Base-by-base conservation (phyloP, 2,113 vertebrate genomes). In the Anoura caudifer region DNA sequence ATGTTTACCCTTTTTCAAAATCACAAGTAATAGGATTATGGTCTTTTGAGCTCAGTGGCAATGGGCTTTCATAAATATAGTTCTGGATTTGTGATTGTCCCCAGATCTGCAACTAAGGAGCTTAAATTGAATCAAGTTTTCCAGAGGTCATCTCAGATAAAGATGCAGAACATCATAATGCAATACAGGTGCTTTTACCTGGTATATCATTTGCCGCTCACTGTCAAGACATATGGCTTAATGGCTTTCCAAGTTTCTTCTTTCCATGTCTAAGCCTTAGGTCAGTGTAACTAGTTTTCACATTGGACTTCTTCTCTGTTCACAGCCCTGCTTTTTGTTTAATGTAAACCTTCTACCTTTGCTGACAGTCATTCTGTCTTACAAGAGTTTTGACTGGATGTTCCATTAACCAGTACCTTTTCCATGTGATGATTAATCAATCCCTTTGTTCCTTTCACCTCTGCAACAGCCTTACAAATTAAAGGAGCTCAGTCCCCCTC, bases 1-100 rank as follows among this genome's bases (percentile, higher is more conserved):
- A 94, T 97, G 94, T 97, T 97, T 97, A 97, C 88, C 96, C 94
- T 95, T 96, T 96, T 95, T 95, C 92, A 96, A 96, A 97, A 94
- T 90, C 89, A 65, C 93, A 95, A 52, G 43, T 97, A 98, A 97
- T 89, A 94, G 50, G 77, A 96, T 97, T 97, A 96, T 45, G 82
- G 82, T 94, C 95, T 93, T 97, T 90, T 77, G 92, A 94, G 91
- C 75, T 94, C 93, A 93, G 95, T 82, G n/a, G 83, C 95, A 97
- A 93, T 85, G 94, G 82, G 82, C 81, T 88, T 94, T 96, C 88
- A 95, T 91, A 97, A 97, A 96, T 96, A 73, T 87, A 96, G 96
- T 94, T 96, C 93, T 93, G 92, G 94, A 95, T 83, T 56, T 65
- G 41, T 96, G 96, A 97, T 38, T 91, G 89, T 96, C 91, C 97